Conservation (phyloP, 1,140 invertebrate genomes). For the Dinothrombium tinctorium region DNA sequence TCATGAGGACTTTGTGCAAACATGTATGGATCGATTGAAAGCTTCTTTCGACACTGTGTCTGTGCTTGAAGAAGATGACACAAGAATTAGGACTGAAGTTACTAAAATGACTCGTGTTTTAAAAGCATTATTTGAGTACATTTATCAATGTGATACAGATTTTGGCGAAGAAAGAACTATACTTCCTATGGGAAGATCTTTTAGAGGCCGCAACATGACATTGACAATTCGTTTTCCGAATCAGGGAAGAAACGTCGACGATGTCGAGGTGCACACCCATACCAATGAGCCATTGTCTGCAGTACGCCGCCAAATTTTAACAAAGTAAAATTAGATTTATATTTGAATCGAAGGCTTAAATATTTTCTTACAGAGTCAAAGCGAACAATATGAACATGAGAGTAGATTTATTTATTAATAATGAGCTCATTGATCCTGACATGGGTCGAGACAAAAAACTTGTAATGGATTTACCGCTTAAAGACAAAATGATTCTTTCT, state of each 20-base stretch:
- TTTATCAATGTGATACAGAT: slow-evolving; percentile 78
- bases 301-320: slow-evolving; percentile 44
- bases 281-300: slow-evolving; percentile 73
- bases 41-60: slow-evolving; percentile 40
- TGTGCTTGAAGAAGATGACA: slow-evolving; percentile 28
- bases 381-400: slow-evolving; percentile 31
- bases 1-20: slow-evolving; percentile 71
- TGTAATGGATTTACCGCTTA: slow-evolving; percentile 55
- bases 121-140: slow-evolving; percentile 80
- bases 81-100: slow-evolving; percentile 40
- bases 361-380: slow-evolving; percentile 19
- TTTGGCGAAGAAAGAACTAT: slow-evolving; percentile 71
- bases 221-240: slow-evolving; percentile 69
- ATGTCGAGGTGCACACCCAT: slow-evolving; percentile 76
- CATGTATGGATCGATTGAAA: slow-evolving; percentile 61
- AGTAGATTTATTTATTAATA: slow-evolving; percentile 69
- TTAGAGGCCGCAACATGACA: slow-evolving; percentile 57
- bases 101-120: slow-evolving; percentile 76
- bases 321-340: slow-evolving; percentile 15
- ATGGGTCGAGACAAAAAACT: slow-evolving; percentile 56
- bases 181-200: slow-evolving; percentile 53
- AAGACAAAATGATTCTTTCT: slow-evolving; percentile 59
- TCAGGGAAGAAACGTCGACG: slow-evolving; percentile 65
- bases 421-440: slow-evolving; percentile 56
- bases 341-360: neutral